These are phyloP conservation scores for Salpingus planirostris DNA, from an alignment of 2,888 invertebrate genomes.

Conservation along the genomic window DNA sequence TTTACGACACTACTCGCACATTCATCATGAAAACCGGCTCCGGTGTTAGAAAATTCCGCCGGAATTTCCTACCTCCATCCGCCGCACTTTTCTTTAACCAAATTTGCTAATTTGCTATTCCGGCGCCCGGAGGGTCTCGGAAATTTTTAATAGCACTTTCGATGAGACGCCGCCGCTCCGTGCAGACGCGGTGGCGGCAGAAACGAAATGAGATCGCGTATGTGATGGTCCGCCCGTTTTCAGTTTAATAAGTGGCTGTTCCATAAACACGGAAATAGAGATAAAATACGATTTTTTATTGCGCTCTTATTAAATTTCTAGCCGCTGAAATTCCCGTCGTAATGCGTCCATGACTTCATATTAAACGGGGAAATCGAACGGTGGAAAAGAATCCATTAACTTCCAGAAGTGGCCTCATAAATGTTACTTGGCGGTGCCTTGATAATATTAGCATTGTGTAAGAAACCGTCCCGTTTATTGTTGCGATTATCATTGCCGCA, in stretches of 20 bases:
- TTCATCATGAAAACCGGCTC: no score
- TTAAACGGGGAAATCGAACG: conserved; percentile 11
- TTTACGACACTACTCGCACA: conserved; percentile 3
- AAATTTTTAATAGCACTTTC: no score
- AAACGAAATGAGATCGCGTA: no score
- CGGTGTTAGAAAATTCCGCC: no score
- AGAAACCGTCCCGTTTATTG: conserved; percentile 15
- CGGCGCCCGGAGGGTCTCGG: no score
- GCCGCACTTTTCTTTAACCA: no score
- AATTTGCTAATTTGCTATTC: no score
- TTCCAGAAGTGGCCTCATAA: conserved; percentile 12
- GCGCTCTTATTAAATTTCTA: conserved; percentile 7
- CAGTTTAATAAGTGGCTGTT: no score
- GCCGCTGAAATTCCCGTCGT: conserved; percentile 1
- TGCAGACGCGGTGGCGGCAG: no score
- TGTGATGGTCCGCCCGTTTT: no score
- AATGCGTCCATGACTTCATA: conserved; percentile 5
- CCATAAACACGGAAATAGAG: conserved; percentile 4
- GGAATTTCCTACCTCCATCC: no score
- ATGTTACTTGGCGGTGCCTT: conserved; percentile 12
- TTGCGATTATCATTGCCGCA: conserved; percentile 12
- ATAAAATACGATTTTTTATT: conserved; percentile 3
- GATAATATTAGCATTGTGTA: conserved; percentile 13
- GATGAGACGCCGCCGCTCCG: no score
- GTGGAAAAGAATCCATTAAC: conserved; percentile 14